A percentile compares a stretch with the other conserved stretches of the same genome.
Evolutionary conservation across 1,140 invertebrate species (phyloP).

Genomic region (Rhizoglyphus robini): DNA sequence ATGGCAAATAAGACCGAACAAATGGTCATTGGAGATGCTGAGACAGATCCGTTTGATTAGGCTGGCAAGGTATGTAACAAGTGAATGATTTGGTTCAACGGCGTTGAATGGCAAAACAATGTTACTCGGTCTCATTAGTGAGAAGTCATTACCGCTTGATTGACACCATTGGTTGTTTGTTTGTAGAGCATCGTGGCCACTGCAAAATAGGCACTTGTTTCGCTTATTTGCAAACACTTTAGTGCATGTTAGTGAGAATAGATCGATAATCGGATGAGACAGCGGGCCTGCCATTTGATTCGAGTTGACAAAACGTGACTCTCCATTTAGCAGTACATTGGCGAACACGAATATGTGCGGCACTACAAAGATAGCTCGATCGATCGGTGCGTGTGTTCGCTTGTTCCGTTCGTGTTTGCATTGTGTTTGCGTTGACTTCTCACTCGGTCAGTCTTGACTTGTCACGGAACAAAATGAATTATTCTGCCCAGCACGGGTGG

Average conservation of each 20-base stretch:
- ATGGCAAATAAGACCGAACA: no score
- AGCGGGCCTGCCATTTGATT: not conserved
- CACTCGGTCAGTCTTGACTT: not conserved
- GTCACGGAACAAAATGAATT: slow-evolving; percentile 14
- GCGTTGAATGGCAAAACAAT: no score
- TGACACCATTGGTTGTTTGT: no score
- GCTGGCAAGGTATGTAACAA: no score
- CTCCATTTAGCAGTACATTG: slow-evolving; percentile 1
- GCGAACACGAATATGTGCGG: not conserved
- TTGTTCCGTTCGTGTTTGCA: slow-evolving; percentile 4
- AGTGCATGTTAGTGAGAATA: no score
- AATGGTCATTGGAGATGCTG: no score
- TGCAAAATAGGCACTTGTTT: no score
- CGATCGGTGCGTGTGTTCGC: not conserved
- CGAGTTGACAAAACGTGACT: slow-evolving; percentile 12
- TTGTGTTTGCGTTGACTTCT: not conserved
- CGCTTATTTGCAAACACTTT: not conserved
- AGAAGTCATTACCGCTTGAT: no score
- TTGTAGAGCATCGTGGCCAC: no score
- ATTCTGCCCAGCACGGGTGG: not conserved
- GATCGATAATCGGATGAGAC: not conserved
- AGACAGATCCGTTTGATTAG: no score
- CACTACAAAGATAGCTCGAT: not conserved
- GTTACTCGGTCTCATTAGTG: no score
- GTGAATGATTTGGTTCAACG: no score